A percentile compares a stretch with the other conserved stretches of the same genome.
Conservation (phyloP, 2,888 invertebrate species). For the Mantis religiosa region DNA sequence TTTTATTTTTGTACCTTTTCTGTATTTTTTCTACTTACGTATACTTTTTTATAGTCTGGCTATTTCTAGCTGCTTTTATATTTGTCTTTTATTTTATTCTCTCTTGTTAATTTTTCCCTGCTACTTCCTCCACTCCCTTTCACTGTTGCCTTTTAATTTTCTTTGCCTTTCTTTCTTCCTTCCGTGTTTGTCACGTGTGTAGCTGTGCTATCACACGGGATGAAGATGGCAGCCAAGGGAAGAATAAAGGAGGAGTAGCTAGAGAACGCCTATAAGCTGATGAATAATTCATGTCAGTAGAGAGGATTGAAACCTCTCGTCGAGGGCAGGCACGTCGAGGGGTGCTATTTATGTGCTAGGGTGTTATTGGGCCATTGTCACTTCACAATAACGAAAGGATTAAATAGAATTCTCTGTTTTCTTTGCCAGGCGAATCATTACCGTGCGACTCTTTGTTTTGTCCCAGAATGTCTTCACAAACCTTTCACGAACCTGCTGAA, state of each 20-base stretch:
- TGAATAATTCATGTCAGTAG: not conserved
- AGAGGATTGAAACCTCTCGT: not conserved
- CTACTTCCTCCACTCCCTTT: not conserved
- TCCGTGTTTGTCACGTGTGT: not conserved
- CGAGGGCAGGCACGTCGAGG: not conserved
- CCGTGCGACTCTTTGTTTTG: not conserved
- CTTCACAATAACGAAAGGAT: not conserved
- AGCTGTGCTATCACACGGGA: not conserved
- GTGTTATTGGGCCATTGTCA: not conserved
- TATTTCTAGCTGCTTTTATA: not conserved
- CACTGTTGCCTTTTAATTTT: not conserved
- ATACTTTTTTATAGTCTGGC: not conserved
- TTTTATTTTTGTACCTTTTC: too few relatives aligned
- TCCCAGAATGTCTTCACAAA: too few relatives aligned
- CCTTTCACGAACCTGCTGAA: too few relatives aligned
- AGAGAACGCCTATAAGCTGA: not conserved
- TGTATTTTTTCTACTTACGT: not conserved
- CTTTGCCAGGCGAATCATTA: not conserved
- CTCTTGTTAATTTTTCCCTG: not conserved
- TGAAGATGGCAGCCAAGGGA: not conserved
- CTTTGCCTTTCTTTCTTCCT: not conserved
- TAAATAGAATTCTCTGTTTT: not conserved
- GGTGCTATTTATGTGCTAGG: not conserved
- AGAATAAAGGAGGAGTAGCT: not conserved
- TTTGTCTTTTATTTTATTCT: not conserved